Evolutionary conservation across 1,140 invertebrate species (phyloP), one percentile per base, ranked within the genome.

Genomic region (Drosophila tropicalis): DNA sequence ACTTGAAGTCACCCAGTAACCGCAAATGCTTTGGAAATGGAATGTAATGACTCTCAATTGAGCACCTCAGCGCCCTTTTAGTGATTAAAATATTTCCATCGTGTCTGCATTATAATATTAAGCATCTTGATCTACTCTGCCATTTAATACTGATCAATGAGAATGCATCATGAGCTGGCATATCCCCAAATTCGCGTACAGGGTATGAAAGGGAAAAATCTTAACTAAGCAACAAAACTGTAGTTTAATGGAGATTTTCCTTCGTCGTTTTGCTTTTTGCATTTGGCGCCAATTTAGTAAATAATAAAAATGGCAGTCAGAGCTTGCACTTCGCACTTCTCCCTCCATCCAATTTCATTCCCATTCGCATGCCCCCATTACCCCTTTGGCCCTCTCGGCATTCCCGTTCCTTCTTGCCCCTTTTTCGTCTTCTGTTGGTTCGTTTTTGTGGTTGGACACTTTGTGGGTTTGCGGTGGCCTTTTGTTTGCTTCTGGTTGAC

Each of bases 231-330:
- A 76, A 72, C 34, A 34, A 69, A 84, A 79, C 83, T 87, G 62
- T 70, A 89, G 79, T 82, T 83, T 66, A 86, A 86, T 89, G 79
- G 84, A 62, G 51, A 79, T 68, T 72, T 66, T 32, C 66, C 67
- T 77, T 65, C 41, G 57, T 71, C 17, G 34, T 81, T 77, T 82
- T 76, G 34, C 81, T 85, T 86, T 86, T 86, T 86, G 83, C 82
- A 85, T 85, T 85, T 85, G 82, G 84, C 82, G 83, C 82, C 82
- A 85, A 85, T 85, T 85, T 85, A 87, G 75, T 85, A 85, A 85
- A 85, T 85, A 85, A 85, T 85, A 85, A 82, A 86, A 85, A 84
- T 81, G 75, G 82, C 62, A 87, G 75, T 87, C 79, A 76, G 68
- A 72, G 65, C 79, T 76, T 82, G 82, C 83, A 85, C 71, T 85